Percentiles rank a stretch among this genome's conserved stretches.
Evolutionary conservation across 2,888 invertebrate genomes (phyloP).

Genomic region (Drosophila putrida): DNA sequence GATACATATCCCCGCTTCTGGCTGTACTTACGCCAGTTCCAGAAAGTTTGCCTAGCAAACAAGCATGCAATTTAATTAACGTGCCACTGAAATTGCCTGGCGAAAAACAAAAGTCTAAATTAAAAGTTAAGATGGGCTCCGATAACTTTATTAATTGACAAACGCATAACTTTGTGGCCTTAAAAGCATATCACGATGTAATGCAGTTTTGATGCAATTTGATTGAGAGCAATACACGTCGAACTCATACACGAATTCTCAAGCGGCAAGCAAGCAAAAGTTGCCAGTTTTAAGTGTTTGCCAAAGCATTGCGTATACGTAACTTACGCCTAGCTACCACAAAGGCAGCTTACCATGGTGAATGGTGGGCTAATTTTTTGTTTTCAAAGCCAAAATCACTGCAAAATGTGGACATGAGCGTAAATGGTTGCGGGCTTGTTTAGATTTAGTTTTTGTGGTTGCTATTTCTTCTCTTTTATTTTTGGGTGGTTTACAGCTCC

Average conservation of each 20-base stretch:
- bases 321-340: constrained; percentile 7
- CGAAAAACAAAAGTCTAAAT: constrained; percentile 14
- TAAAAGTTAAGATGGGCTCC: constrained; percentile 22
- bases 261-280: constrained; percentile 39
- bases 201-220: constrained; percentile 53
- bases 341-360: constrained; percentile 3
- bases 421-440: constrained; percentile 50
- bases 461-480: constrained; percentile 14
- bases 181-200: constrained; percentile 19
- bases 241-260: constrained; percentile 13
- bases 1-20: background rate
- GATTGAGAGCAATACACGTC: constrained; percentile 35
- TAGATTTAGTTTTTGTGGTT: constrained; percentile 36
- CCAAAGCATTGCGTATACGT: constrained; percentile 60
- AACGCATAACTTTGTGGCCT: constrained; percentile 32
- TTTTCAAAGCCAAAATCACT: constrained; percentile 48
- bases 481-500: constrained; percentile 26
- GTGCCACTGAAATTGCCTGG: constrained; percentile 7
- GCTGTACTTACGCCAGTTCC: constrained; percentile 1
- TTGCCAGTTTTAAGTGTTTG: constrained; percentile 30
- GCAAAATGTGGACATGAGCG: constrained; percentile 35
- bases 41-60: constrained; percentile 10
- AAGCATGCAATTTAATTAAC: constrained; percentile 38
- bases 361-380: constrained; percentile 14
- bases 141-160: constrained; percentile 57